Conservation (phyloP, 2,797 vertebrate genomes). For the Phoxinus dragarum region DNA sequence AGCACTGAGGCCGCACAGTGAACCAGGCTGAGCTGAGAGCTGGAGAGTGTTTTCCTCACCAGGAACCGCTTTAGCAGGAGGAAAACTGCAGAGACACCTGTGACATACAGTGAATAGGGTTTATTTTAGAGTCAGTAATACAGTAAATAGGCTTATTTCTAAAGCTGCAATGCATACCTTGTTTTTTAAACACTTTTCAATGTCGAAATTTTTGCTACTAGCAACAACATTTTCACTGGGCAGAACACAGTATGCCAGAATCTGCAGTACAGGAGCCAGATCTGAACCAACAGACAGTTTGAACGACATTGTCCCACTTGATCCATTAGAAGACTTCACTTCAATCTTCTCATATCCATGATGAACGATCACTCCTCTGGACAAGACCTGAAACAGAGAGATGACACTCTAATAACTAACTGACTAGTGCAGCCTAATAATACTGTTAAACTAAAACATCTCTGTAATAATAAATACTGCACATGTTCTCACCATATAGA, state of each 20-base stretch:
- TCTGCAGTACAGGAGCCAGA: conserved; percentile 69
- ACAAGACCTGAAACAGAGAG: conserved; percentile 48
- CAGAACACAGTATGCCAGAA: conserved; percentile 70
- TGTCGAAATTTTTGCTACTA: conserved; percentile 61
- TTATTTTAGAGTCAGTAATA: not conserved
- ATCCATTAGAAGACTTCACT: conserved; percentile 18
- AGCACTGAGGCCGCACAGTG: conserved; percentile 84
- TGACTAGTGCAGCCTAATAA: not conserved
- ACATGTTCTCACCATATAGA: conserved; percentile 70
- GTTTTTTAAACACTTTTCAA: conserved; percentile 74
- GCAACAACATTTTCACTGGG: conserved; percentile 70
- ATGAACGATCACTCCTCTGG: conserved; percentile 54
- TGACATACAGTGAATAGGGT: conserved; percentile 1
- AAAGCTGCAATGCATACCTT: conserved; percentile 1
- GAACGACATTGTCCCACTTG: conserved; percentile 59
- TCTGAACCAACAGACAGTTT: conserved; percentile 62
- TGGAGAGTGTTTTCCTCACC: conserved; percentile 72
- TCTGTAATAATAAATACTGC: not conserved
- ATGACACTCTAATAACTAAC: not conserved
- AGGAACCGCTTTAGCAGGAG: conserved; percentile 72
- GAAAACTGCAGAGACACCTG: conserved; percentile 83
- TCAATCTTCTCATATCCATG: conserved; percentile 53
- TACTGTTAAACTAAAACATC: not conserved
- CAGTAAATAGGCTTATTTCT: not conserved
- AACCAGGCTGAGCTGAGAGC: conserved; percentile 73